Evolutionary conservation across 2,888 invertebrate species (phyloP).

Genomic region (Hydrotaea diabolus): DNA sequence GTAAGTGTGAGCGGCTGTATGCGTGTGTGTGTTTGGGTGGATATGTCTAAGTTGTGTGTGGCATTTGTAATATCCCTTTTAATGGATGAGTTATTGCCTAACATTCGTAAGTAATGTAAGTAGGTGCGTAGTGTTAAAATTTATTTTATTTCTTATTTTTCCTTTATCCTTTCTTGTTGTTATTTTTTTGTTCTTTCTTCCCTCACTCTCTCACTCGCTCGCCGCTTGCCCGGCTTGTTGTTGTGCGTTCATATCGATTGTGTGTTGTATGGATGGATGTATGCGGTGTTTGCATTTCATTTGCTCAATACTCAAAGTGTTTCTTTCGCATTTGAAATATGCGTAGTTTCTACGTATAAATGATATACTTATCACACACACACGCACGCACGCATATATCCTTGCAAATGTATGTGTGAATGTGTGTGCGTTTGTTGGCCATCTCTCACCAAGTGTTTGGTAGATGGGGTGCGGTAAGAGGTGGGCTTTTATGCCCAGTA

Average conservation of each 20-base stretch:
- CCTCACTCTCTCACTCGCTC: no score
- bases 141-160: slow-evolving; percentile 70
- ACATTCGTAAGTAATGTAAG: slow-evolving; percentile 77
- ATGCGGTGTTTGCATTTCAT: slow-evolving; percentile 62
- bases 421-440: slow-evolving; percentile 56
- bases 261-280: slow-evolving; percentile 18
- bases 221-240: neutral
- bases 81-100: slow-evolving; percentile 80
- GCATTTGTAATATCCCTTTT: slow-evolving; percentile 76
- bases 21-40: slow-evolving; percentile 56
- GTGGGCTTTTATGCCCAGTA: neutral
- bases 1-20: slow-evolving; percentile 55
- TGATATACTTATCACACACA: slow-evolving; percentile 29
- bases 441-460: neutral
- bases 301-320: slow-evolving; percentile 62
- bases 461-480: neutral
- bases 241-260: slow-evolving; percentile 23
- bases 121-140: slow-evolving; percentile 70
- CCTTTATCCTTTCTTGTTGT: slow-evolving; percentile 60
- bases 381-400: slow-evolving; percentile 1
- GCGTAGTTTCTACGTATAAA: slow-evolving; percentile 59
- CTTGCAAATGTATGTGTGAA: slow-evolving; percentile 29
- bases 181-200: slow-evolving; percentile 18
- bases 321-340: slow-evolving; percentile 63
- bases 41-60: slow-evolving; percentile 41